Base-by-base conservation (phyloP, 1,140 invertebrate genomes). In the Drosophila carrolli region DNA sequence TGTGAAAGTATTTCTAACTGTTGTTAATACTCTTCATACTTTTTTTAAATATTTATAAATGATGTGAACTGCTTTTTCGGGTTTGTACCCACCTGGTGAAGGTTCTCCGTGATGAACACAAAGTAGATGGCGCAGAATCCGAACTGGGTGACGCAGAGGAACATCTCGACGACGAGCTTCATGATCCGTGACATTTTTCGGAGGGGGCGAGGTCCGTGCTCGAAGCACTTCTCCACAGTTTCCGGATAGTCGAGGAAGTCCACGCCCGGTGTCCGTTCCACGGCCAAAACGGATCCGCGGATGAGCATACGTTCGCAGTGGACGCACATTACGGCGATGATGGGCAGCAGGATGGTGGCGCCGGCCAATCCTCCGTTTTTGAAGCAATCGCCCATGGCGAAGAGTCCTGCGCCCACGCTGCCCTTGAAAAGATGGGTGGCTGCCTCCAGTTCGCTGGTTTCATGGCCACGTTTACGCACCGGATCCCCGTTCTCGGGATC, bases 111-210 rank as follows among this genome's bases (percentile, higher is more conserved):
- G 78, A 98, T 96, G 92, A 98, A 99, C 14, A 98, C 96, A 91
- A 98, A 96, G 93, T 98, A 99, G 4, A 98, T 96, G 93, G 97
- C 98, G 93, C 98, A 98, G 93, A 99, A 98, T 71, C 98, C 98
- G 48, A 98, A 94, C 94, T 99, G 98, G n/a, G 97, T 98, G 54
- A 98, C 93, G 91, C 97, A 97, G 47, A 99, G 93, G 93, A 97
- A 97, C 48, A 95, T 77, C 90, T 97, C 96, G 63, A 97, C 95
- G 56, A 96, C 92, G 38, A 94, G 93, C 91, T 94, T 94, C 94
- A 95, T 95, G 13, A 93, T 73, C 29, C 92, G 83, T 0, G 96
- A 95, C 75, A 95, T 94, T 29, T 93, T 93, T 32, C 95, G 93
- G 1, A 96, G 78, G 5, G 91, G 82, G 0, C 93, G 89, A 1